Conservation (phyloP, 2,797 vertebrate species). For the Clarias fuscus region DNA sequence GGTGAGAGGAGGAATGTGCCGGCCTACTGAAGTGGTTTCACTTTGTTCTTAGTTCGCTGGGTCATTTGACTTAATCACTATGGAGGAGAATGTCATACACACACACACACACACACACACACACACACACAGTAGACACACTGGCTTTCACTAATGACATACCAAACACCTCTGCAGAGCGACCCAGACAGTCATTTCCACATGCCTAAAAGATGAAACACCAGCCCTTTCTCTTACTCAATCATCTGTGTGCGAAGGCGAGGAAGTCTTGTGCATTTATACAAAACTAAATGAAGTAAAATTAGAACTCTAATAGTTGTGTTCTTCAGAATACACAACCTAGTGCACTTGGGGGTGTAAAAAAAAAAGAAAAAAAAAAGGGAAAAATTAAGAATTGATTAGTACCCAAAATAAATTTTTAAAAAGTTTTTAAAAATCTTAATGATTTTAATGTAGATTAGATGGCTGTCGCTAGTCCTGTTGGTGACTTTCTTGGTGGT, state of each 20-base stretch:
- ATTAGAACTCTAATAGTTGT: neutral
- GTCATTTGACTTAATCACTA: constrained; percentile 56
- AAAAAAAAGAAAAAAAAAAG: neutral
- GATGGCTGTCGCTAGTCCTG: constrained; percentile 18
- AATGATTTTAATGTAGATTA: constrained; percentile 29
- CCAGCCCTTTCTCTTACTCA: constrained; percentile 25
- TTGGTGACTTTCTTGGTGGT: constrained; percentile 20
- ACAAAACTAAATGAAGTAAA: constrained; percentile 6
- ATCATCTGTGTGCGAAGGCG: neutral
- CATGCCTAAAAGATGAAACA: constrained; percentile 33
- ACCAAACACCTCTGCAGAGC: constrained; percentile 41
- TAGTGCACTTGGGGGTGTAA: neutral
- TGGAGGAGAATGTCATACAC: constrained; percentile 42
- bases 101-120: constrained; percentile 22
- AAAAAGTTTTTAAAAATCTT: constrained; percentile 24
- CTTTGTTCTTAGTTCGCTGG: constrained; percentile 52
- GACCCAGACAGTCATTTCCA: constrained; percentile 29
- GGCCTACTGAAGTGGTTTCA: constrained; percentile 58
- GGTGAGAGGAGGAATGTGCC: constrained; percentile 48
- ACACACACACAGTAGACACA: constrained; percentile 48
- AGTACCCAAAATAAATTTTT: neutral
- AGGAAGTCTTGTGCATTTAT: neutral
- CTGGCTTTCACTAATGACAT: constrained; percentile 48
- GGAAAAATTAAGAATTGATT: neutral
- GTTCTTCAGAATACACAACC: neutral